These are phyloP conservation scores for Strix occidentalis DNA, from an alignment of 2,797 vertebrate genomes.

Conservation along the genomic window DNA sequence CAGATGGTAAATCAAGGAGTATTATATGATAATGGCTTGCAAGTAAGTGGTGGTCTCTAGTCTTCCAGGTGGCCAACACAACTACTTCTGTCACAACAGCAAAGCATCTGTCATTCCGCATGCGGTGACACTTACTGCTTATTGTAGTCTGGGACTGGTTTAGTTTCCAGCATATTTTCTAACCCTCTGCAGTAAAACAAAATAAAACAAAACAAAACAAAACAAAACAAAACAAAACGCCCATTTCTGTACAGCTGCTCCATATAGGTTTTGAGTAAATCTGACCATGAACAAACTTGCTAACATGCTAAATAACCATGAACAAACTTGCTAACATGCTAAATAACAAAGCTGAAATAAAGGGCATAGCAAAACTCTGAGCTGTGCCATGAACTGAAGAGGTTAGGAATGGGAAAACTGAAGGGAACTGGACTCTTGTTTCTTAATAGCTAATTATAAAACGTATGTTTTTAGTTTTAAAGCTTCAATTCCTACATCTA, in stretches of 20 bases:
- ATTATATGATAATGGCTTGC: neutral
- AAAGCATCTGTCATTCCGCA: neutral
- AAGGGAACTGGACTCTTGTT: neutral
- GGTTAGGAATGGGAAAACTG: neutral
- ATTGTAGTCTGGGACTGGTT: neutral
- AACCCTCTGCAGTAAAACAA: neutral
- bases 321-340: neutral
- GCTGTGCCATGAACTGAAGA: neutral
- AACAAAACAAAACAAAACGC: neutral
- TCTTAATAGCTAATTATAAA: neutral
- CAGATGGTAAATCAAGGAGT: neutral
- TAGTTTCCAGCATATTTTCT: neutral
- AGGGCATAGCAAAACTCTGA: neutral
- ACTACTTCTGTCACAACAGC: neutral
- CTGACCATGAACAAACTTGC: neutral
- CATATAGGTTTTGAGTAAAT: neutral
- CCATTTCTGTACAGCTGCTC: neutral
- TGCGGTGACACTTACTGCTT: neutral
- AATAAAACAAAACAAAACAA: neutral
- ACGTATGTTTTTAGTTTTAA: neutral
- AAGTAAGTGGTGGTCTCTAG: neutral
- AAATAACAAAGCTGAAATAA: neutral
- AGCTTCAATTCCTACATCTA: neutral
- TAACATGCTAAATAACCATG: neutral
- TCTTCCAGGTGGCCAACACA: conserved; percentile 8